Conservation (phyloP, 1,140 invertebrate genomes). For the Armadillidium nasatum region DNA sequence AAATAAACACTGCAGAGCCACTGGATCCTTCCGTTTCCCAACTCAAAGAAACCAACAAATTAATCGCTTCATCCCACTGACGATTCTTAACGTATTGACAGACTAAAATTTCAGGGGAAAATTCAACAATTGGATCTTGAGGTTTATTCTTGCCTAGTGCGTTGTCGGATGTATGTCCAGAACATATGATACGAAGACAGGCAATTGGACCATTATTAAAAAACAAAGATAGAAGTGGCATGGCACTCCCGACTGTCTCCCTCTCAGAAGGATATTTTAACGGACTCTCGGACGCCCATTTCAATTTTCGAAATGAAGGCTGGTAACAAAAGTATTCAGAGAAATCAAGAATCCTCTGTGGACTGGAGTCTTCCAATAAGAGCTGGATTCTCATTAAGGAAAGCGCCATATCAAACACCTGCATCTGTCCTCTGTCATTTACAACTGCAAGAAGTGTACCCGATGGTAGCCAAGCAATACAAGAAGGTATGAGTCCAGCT, state of each 20-base stretch:
- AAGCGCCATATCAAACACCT: slow-evolving; percentile 70
- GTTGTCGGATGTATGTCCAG: background rate
- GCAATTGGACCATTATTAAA: slow-evolving; percentile 38
- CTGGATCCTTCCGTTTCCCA: slow-evolving; percentile 66
- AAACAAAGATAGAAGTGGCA: slow-evolving; percentile 33
- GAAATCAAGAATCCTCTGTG: slow-evolving; percentile 61
- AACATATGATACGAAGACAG: slow-evolving; percentile 32
- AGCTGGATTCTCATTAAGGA: slow-evolving; percentile 64
- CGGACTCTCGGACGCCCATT: slow-evolving; percentile 51
- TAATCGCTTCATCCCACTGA: slow-evolving; percentile 64
- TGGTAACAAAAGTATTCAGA: slow-evolving; percentile 64
- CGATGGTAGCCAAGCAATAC: slow-evolving; percentile 66
- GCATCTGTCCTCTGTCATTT: slow-evolving; percentile 68
- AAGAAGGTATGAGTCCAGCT: slow-evolving; percentile 61
- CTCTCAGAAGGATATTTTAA: background rate
- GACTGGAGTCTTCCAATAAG: slow-evolving; percentile 61
- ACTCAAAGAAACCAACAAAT: slow-evolving; percentile 62
- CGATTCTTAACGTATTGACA: slow-evolving; percentile 62
- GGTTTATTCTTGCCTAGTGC: slow-evolving; percentile 3
- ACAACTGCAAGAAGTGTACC: slow-evolving; percentile 63
- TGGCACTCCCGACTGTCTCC: slow-evolving; percentile 13
- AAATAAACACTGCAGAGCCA: slow-evolving; percentile 64
- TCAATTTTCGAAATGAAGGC: slow-evolving; percentile 55
- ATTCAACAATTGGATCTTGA: slow-evolving; percentile 46
- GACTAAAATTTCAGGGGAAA: slow-evolving; percentile 54